Base-by-base conservation (phyloP, 2,797 vertebrate species). In the Carcharodon carcharias region DNA sequence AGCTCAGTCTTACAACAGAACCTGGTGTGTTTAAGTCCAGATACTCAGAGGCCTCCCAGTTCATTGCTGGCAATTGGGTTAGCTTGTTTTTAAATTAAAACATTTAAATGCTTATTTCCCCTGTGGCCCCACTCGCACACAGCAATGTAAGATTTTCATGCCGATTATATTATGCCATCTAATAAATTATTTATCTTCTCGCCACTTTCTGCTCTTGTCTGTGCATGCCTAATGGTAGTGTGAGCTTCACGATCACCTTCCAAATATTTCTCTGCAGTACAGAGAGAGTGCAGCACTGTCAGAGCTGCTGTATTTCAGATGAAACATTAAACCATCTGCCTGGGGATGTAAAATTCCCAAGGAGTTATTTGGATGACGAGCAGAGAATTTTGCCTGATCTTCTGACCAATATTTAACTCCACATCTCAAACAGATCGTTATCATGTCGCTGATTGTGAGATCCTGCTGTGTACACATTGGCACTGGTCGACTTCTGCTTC, bases 71-170 rank as follows among this genome's bases (percentile, higher is more conserved):
- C 67, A 56, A 95, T 95, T 71, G 50, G 94, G 69, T 77, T 77
- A 73, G 67, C 73, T 95, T 95, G 94, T 95, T 95, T 95, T 95
- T 73, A 71, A 93, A 93, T 67, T 93, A 93, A 93, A 93, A 67
- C 63, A 67, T 93, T 93, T 93, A 93, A 93, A 93, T 93, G 40
- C 65, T 93, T 93, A 93, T 93, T 93, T 93, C 91, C 63, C 82
- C 61, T 63, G 61, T 67, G 91, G 91, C 61, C n/a, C 63, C 63
- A 40, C 40, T 65, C 40, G 63, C 91, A 45, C n/a, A 93, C 91
- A 65, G 91, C 91, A 40, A 67, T 40, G 61, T 35, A 23, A 93
- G 35, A n/a, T 40, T 93, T 93, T 67, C 61, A 93, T 18, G 63
- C 7, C 18, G 40, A 63, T 40, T 54, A 67, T n/a, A 67, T 93